A percentile compares a stretch with the other conserved stretches of the same genome.
phyloP scores from a whole-genome alignment of 2,113 vertebrate genomes.

The Megaptera novaeangliae region DNA sequence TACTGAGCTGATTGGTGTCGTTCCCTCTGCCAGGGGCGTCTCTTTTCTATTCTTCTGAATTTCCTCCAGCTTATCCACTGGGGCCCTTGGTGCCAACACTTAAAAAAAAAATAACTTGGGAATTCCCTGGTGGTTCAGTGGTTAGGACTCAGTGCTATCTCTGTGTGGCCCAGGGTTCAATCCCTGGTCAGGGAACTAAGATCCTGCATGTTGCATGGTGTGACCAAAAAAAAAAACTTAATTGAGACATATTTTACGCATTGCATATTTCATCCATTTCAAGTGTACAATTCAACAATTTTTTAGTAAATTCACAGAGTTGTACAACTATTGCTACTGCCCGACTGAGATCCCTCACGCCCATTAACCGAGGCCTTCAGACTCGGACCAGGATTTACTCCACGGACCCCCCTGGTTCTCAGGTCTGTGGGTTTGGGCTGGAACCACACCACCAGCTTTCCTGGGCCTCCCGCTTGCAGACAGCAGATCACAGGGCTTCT shows the following conservation, averaged over 20 bases:
- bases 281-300: not conserved
- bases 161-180: not conserved
- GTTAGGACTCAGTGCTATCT: not conserved
- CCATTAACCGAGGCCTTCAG: not conserved
- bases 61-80: not conserved
- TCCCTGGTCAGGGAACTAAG: not conserved
- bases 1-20: too few species aligned
- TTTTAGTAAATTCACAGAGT: not conserved
- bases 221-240: not conserved
- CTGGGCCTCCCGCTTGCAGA: not conserved
- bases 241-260: not conserved
- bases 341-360: not conserved
- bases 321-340: not conserved
- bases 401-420: rapidly evolving
- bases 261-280: not conserved
- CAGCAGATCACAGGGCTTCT: rapidly evolving
- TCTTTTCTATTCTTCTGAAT: not conserved
- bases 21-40: not conserved
- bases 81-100: not conserved
- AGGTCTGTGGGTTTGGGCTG: not conserved
- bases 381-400: not conserved
- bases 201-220: not conserved
- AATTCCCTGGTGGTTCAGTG: not conserved
- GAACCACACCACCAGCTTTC: not conserved
- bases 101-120: not conserved